Evolutionary conservation across 2,888 invertebrate genomes (phyloP).

Genomic region (Folsomia manolachei): DNA sequence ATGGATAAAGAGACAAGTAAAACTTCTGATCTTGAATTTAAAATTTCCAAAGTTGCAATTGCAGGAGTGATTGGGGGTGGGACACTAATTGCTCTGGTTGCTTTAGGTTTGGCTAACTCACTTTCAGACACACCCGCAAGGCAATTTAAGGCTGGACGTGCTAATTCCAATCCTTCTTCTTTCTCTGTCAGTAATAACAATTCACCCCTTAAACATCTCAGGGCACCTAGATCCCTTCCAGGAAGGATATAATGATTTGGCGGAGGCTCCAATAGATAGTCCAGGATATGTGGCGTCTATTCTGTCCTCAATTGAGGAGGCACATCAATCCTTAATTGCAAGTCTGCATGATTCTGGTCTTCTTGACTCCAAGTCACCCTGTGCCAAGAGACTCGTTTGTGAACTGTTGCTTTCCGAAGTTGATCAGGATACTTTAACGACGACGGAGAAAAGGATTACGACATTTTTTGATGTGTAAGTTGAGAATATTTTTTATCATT

Average conservation of each 20-base stretch:
- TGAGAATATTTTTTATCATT: too few relatives aligned
- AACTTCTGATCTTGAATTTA: slow-evolving; percentile 43
- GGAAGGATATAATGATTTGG: slow-evolving; percentile 27
- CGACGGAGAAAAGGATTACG: slow-evolving; percentile 79
- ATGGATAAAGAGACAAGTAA: slow-evolving; percentile 44
- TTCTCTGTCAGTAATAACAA: slow-evolving; percentile 23
- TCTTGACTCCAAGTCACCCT: slow-evolving; percentile 57
- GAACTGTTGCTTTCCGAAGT: slow-evolving; percentile 69
- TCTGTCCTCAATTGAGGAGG: slow-evolving; percentile 48
- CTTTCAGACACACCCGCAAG: slow-evolving; percentile 41
- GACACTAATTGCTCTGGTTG: slow-evolving; percentile 45
- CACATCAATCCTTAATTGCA: slow-evolving; percentile 53
- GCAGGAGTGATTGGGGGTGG: slow-evolving; percentile 44
- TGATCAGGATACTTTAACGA: slow-evolving; percentile 66
- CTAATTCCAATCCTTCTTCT: slow-evolving; percentile 32
- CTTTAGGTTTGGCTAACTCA: slow-evolving; percentile 49
- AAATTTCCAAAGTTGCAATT: slow-evolving; percentile 43
- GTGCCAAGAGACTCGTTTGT: slow-evolving; percentile 74
- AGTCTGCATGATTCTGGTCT: slow-evolving; percentile 52
- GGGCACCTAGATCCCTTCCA: slow-evolving; percentile 30
- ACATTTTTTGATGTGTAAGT: slow-evolving; percentile 71
- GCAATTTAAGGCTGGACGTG: slow-evolving; percentile 37
- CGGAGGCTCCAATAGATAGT: slow-evolving; percentile 30
- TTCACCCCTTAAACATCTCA: slow-evolving; percentile 31
- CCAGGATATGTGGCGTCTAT: slow-evolving; percentile 47